Conservation (phyloP, 2,113 vertebrate genomes). For the Equus quagga region DNA sequence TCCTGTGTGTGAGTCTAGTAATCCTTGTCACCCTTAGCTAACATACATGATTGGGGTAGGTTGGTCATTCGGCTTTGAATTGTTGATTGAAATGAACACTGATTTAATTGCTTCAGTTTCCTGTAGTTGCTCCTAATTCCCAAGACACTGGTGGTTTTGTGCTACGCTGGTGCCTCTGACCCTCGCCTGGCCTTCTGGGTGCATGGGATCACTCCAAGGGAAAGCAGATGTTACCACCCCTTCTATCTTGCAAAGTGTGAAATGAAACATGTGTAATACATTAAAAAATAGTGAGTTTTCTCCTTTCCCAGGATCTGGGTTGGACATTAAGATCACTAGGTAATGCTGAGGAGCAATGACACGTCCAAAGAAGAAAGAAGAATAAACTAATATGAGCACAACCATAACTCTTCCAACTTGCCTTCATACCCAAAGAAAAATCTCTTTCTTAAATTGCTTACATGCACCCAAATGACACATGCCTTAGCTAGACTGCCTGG, state of each 20-base stretch:
- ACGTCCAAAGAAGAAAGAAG: not conserved
- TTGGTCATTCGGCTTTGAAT: not conserved
- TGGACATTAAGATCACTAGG: not conserved
- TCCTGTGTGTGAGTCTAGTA: constrained; percentile 29
- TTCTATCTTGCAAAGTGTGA: constrained; percentile 36
- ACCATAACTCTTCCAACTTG: not conserved
- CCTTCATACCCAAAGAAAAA: not conserved
- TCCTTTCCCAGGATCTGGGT: not conserved
- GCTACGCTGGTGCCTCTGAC: not conserved
- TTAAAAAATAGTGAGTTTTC: not conserved
- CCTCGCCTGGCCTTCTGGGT: not conserved
- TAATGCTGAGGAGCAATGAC: not conserved
- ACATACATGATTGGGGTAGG: not conserved
- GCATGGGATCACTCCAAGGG: no score
- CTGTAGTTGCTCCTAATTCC: not conserved
- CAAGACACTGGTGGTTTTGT: not conserved
- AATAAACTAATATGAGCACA: not conserved
- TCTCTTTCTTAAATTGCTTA: not conserved
- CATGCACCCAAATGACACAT: not conserved
- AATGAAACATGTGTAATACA: not conserved
- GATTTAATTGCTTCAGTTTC: constrained; percentile 1
- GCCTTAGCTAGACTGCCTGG: not conserved
- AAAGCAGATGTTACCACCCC: not conserved
- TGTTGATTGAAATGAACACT: not conserved
- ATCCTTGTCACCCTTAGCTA: not conserved